Evolutionary conservation across 2,113 vertebrate genomes (phyloP).

Genomic region (Mungos mungo): DNA sequence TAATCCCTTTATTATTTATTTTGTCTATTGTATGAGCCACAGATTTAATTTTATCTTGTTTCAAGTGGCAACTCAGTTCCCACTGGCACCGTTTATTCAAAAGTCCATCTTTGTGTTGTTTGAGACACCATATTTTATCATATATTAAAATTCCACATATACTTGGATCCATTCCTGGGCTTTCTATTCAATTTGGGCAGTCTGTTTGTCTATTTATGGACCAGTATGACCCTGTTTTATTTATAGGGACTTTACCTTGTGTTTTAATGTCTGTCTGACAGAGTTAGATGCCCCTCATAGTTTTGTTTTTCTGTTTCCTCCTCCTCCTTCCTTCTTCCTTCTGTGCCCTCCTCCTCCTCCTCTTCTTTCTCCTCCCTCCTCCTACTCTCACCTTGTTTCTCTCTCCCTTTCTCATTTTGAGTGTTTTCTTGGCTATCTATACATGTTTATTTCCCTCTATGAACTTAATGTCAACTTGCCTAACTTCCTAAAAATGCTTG

Average conservation of each 20-base stretch:
- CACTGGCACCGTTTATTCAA: neutral
- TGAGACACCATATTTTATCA: neutral
- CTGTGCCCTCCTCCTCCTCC: fast-evolving
- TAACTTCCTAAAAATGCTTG: neutral
- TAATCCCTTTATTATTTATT: neutral
- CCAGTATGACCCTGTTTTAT: neutral
- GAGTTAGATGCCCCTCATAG: neutral
- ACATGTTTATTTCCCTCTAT: neutral
- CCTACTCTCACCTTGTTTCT: neutral
- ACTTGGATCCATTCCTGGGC: neutral
- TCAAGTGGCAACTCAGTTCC: neutral
- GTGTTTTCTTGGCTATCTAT: neutral
- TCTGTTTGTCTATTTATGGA: neutral
- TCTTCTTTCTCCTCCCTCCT: neutral
- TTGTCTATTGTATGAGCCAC: neutral
- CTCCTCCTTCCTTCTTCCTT: neutral
- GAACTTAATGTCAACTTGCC: neutral
- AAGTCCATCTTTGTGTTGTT: neutral
- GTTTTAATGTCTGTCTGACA: neutral
- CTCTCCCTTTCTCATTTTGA: neutral
- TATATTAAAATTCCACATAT: neutral
- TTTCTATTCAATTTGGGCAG: neutral
- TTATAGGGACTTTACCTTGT: neutral
- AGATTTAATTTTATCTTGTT: neutral
- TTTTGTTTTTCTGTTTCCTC: neutral